Conservation (phyloP, 2,797 vertebrate genomes). For the Sebastolobus altivelis region DNA sequence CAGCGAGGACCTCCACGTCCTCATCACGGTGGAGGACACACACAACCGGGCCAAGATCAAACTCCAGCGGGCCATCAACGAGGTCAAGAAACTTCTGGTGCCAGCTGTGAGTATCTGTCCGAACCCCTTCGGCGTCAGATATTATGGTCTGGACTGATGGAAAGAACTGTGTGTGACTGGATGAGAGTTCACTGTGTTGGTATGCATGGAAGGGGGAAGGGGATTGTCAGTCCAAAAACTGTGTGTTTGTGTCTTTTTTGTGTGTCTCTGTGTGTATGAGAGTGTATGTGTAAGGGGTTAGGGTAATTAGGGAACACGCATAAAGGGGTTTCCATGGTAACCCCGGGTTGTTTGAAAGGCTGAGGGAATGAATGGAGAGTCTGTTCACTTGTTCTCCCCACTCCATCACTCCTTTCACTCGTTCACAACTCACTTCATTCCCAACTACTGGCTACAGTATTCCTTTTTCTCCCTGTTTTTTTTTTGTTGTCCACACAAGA, state of each 20-base stretch:
- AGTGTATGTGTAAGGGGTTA: slow-evolving; percentile 81
- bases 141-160: slow-evolving; percentile 30
- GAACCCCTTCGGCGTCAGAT: background rate
- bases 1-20: slow-evolving; percentile 98
- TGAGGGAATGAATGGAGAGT: slow-evolving; percentile 84
- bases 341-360: slow-evolving; percentile 84
- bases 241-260: slow-evolving; percentile 64
- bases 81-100: slow-evolving; percentile 97
- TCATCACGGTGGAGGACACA: slow-evolving; percentile 99
- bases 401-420: slow-evolving; percentile 83
- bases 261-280: slow-evolving; percentile 70
- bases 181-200: slow-evolving; percentile 75
- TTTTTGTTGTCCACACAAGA: slow-evolving; percentile 62
- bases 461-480: slow-evolving; percentile 56
- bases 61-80: slow-evolving; percentile 96
- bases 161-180: slow-evolving; percentile 57
- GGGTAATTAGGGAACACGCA: slow-evolving; percentile 85
- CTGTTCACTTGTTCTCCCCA: slow-evolving; percentile 83
- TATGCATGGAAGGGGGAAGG: slow-evolving; percentile 79
- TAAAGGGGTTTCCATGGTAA: slow-evolving; percentile 85
- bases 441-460: slow-evolving; percentile 83
- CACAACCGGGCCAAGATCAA: slow-evolving; percentile 99
- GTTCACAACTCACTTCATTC: slow-evolving; percentile 84
- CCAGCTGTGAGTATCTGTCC: slow-evolving; percentile 93
- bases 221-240: slow-evolving; percentile 74